A percentile compares a stretch with the other conserved stretches of the same genome.
Conservation (phyloP, 1,140 invertebrate species). For the Bombus picipes region DNA sequence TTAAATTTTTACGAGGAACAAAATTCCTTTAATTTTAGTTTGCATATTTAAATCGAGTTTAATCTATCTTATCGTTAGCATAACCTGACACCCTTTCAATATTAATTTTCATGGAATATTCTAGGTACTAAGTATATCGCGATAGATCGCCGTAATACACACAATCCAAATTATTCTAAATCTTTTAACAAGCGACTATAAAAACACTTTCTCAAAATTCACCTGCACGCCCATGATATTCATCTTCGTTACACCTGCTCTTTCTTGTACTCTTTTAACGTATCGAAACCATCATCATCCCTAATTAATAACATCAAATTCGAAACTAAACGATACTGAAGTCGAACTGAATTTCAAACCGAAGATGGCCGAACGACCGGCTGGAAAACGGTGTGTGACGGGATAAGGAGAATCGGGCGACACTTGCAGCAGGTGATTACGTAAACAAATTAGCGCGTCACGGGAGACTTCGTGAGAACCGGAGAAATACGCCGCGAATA, state of each 20-base stretch:
- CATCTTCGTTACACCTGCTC: too few species aligned
- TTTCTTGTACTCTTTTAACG: neutral
- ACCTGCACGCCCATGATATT: too few species aligned
- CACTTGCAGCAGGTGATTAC: conserved; percentile 51
- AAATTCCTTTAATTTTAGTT: too few species aligned
- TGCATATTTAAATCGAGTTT: too few species aligned
- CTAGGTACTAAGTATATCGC: neutral
- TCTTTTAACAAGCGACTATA: neutral
- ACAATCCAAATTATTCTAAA: neutral
- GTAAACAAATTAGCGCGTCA: conserved; percentile 68
- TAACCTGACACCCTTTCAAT: neutral
- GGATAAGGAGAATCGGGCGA: conserved; percentile 23
- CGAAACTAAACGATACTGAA: neutral
- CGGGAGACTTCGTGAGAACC: conserved; percentile 23
- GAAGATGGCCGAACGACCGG: neutral
- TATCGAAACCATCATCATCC: neutral
- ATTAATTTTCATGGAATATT: neutral
- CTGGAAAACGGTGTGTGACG: neutral
- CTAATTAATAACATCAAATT: neutral
- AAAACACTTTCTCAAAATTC: neutral
- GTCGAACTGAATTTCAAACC: neutral
- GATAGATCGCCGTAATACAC: neutral
- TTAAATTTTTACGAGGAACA: too few species aligned
- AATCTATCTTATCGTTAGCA: too few species aligned
- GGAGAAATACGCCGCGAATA: neutral